These are phyloP conservation scores for Dichetophora obliterata DNA, from an alignment of 2,888 invertebrate genomes.

Conservation along the genomic window DNA sequence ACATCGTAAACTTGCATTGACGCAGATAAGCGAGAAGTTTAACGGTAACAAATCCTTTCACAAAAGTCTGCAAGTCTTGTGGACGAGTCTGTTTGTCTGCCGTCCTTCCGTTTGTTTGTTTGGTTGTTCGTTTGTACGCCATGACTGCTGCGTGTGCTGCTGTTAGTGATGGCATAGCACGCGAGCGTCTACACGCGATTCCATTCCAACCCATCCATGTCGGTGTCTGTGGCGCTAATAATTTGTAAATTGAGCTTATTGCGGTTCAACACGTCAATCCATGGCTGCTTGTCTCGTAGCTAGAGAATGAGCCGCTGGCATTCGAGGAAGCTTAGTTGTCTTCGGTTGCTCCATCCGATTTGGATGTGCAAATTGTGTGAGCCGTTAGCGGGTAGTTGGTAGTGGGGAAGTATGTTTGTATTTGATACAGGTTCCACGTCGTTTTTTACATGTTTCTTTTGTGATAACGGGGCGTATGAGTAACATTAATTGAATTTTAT, in stretches of 20 bases:
- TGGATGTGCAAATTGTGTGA: not conserved
- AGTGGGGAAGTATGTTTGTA: not conserved
- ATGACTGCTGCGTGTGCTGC: not conserved
- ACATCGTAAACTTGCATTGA: not conserved
- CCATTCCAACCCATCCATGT: not conserved
- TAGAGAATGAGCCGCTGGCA: not conserved
- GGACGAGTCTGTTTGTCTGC: not conserved
- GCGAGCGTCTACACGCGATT: not conserved
- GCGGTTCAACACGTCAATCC: constrained; percentile 34
- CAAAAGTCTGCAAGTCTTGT: not conserved
- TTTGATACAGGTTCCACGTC: not conserved
- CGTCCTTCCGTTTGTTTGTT: not conserved
- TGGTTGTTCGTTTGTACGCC: not conserved
- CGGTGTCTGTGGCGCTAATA: constrained; percentile 31
- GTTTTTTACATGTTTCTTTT: not conserved
- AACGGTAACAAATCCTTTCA: not conserved
- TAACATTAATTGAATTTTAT: not conserved
- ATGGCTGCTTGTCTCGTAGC: not conserved
- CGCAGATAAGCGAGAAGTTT: not conserved
- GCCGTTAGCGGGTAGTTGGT: not conserved
- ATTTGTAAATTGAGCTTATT: constrained; percentile 39
- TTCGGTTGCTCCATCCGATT: not conserved
- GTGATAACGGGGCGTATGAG: not conserved
- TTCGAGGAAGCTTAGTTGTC: constrained; percentile 4
- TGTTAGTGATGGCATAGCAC: not conserved